Evolutionary conservation across 2,888 invertebrate species (phyloP).

Genomic region (Callosobruchus maculatus): DNA sequence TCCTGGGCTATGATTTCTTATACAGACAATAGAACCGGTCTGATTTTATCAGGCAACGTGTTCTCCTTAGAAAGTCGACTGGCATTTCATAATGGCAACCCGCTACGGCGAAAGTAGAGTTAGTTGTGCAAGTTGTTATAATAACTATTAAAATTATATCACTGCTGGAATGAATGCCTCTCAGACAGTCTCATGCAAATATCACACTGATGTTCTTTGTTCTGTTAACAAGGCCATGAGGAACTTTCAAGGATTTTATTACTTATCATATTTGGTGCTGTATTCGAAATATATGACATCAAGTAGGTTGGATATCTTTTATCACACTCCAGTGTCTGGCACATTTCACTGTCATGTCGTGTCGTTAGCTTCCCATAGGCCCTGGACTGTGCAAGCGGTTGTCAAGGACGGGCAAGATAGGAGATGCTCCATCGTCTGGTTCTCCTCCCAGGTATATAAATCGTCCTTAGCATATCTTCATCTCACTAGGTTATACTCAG

Average conservation of each 20-base stretch:
- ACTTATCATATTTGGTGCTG: neutral
- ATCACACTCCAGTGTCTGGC: too few relatives aligned
- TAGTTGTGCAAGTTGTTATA: conserved; percentile 29
- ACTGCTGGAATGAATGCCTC: conserved; percentile 1
- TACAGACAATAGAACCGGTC: conserved; percentile 19
- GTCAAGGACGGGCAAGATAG: too few relatives aligned
- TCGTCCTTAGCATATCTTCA: too few relatives aligned
- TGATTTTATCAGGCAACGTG: conserved; percentile 18
- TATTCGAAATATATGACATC: neutral
- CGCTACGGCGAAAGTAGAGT: conserved; percentile 9
- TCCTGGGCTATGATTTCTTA: neutral
- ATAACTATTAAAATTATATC: conserved; percentile 32
- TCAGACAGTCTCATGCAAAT: neutral
- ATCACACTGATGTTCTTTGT: neutral
- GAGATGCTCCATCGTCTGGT: too few relatives aligned
- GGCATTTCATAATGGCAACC: conserved; percentile 27
- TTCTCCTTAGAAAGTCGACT: conserved; percentile 29
- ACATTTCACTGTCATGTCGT: too few relatives aligned
- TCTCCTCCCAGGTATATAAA: too few relatives aligned
- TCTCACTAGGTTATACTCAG: too few relatives aligned
- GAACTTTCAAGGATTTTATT: neutral
- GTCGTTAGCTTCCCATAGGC: too few relatives aligned
- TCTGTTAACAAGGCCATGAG: neutral
- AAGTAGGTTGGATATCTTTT: too few relatives aligned
- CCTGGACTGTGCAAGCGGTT: too few relatives aligned